Evolutionary conservation across 2,113 vertebrate species (phyloP), one percentile per base, ranked within the genome.

Genomic region (Orycteropus afer): DNA sequence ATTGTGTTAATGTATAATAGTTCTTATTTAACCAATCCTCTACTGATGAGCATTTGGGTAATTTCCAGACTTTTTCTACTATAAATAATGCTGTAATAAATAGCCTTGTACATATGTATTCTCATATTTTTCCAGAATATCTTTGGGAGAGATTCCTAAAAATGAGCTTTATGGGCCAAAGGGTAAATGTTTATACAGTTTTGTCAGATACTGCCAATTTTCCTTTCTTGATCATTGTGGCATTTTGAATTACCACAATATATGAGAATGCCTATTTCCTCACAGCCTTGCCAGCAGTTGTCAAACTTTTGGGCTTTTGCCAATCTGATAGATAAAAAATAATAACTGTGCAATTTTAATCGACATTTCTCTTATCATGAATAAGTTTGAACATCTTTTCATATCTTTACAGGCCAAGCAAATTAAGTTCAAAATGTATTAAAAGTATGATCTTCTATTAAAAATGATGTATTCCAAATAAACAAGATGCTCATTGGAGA

Each of bases 261-360:
- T 86, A 81, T 47, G 59, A 88, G 85, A 93, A 37, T 49, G 47
- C 11, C 15, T 90, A 14, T 90, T 89, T 94, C 25, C 45, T 79
- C 47, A 86, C 8, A 93, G 53, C 5, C 83, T 89, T 96, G 96
- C 93, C 96, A 97, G 93, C 53, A 90, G n/a, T 87, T 95, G 69
- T 95, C 84, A 96, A 93, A 94, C 13, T 51, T 86, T 94, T 91
- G 96, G 73, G 67, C 76, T 82, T 94, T 92, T 96, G 90, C 92
- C 96, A 92, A 92, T 9, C 3, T 88, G 80, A 96, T 89, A 91
- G 63, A 23, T 42, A 55, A 88, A 61, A 95, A 95, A 93, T 96
- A 94, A 93, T 85, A 94, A 86, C 37, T 97, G 78, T 93, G 25
- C 93, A 94, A 96, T 94, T 95, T 96, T 95, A 97, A 96, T 90